Base-by-base conservation (phyloP, 1,140 invertebrate genomes). In the Gonatopus flavifemur region DNA sequence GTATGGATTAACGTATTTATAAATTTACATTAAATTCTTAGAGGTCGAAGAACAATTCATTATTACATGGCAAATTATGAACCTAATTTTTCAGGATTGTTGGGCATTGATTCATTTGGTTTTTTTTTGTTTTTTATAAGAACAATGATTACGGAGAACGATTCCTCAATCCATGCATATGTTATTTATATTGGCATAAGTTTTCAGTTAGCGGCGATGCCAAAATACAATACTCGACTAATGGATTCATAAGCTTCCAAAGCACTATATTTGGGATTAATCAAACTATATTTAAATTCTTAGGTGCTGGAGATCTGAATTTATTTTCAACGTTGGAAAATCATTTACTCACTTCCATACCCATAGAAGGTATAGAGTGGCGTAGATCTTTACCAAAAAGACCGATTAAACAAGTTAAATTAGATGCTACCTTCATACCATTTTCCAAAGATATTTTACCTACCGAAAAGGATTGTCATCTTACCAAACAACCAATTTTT, bases 361-460 rank as follows among this genome's bases (percentile, higher is more conserved):
- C 92, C 6, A 82, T 88, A 64, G 93, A 96, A 66, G 82, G 86
- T 1, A 88, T 88, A 60, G 94, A 98, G 79, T 96, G 93, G 93
- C 84, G 88, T 61, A 84, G 94, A 64, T 91, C 89, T 8, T 89
- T 88, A 63, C n/a, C n/a, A n/a, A 88, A 90, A 24, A 80, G 90
- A 44, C 86, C 88, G 12, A 83, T 88, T 30, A 90, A 90, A 73
- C 84, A 86, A 75, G 93, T 98, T 20, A 86, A 88, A 66, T 81
- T 97, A 32, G 87, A 90, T 62, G 90, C 89, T 21, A 86, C 84
- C 53, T 95, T 96, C 78, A 82, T 92, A 28, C 88, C 89, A 44
- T 95, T 93, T 76, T 84, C 83, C 53, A 82, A 83, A 49, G 82
- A 85, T 59, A 82, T 87, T 52, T 68, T 91, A 19, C 84, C 87